A percentile compares a stretch with the other conserved stretches of the same genome.
Evolutionary conservation across 2,797 vertebrate genomes (phyloP).

Genomic region (Macrochelys suwanniensis): DNA sequence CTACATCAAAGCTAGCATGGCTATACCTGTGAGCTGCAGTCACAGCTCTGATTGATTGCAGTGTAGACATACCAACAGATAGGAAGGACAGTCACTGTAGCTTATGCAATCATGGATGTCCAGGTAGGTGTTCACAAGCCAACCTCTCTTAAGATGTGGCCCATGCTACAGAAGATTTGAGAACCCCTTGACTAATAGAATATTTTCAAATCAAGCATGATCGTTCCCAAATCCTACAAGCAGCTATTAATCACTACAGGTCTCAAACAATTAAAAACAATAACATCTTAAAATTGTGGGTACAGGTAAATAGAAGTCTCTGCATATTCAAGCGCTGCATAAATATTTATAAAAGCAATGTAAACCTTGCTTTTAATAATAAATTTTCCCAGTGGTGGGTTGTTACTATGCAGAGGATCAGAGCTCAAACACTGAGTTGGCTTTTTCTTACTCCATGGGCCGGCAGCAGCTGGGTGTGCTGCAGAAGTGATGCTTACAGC

Average conservation of each 20-base stretch:
- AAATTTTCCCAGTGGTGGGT: not conserved
- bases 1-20: not conserved
- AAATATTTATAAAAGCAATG: not conserved
- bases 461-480: not conserved
- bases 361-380: not conserved
- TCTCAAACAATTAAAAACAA: not conserved
- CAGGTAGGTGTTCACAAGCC: not conserved
- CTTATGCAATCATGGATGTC: not conserved
- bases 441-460: not conserved
- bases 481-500: not conserved
- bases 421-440: not conserved
- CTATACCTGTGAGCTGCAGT: not conserved
- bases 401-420: not conserved
- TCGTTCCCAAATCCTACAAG: not conserved
- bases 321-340: not conserved
- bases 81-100: not conserved
- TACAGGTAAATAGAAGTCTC: not conserved
- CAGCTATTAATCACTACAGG: not conserved
- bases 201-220: not conserved
- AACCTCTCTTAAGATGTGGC: not conserved
- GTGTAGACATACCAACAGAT: not conserved
- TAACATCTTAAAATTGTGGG: not conserved
- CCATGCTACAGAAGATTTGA: not conserved
- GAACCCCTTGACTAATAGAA: not conserved
- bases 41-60: too few species aligned